phyloP scores from a whole-genome alignment of 2,113 vertebrate genomes.

The Oryzias curvinotus region DNA sequence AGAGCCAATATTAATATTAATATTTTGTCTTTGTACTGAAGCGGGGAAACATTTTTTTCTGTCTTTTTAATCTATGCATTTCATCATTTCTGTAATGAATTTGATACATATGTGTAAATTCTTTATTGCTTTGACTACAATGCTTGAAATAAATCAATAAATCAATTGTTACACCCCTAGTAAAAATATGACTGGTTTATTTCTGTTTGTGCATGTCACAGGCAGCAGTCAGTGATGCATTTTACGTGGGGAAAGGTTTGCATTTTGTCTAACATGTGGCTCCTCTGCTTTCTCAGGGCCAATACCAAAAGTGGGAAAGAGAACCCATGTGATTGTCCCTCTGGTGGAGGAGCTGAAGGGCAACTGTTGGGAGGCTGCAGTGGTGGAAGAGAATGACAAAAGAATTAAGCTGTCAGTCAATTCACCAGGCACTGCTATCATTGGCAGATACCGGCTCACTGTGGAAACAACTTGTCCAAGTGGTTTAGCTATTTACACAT shows the following conservation, averaged over 20 bases:
- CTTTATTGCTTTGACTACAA: too few relatives aligned
- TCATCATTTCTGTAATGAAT: too few relatives aligned
- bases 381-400: slow-evolving; percentile 57
- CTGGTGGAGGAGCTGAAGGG: slow-evolving; percentile 75
- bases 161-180: too few relatives aligned
- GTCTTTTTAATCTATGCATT: too few relatives aligned
- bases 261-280: not conserved
- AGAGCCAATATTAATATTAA: too few relatives aligned
- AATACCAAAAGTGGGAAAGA: slow-evolving; percentile 52
- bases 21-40: too few relatives aligned
- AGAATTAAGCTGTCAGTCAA: slow-evolving; percentile 74
- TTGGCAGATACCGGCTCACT: slow-evolving; percentile 83
- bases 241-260: too few relatives aligned
- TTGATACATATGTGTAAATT: too few relatives aligned
- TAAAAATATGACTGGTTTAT: too few relatives aligned
- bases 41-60: too few relatives aligned
- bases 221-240: not conserved
- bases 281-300: slow-evolving; percentile 33
- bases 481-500: slow-evolving; percentile 60
- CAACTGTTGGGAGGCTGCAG: slow-evolving; percentile 80
- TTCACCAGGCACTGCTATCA: slow-evolving; percentile 70
- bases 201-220: not conserved
- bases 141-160: too few relatives aligned
- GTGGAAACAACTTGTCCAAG: slow-evolving; percentile 67
- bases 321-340: slow-evolving; percentile 60